Evolutionary conservation across 1,140 invertebrate genomes (phyloP), one percentile per base, ranked within the genome.

Genomic region (Ceratitis capitata): DNA sequence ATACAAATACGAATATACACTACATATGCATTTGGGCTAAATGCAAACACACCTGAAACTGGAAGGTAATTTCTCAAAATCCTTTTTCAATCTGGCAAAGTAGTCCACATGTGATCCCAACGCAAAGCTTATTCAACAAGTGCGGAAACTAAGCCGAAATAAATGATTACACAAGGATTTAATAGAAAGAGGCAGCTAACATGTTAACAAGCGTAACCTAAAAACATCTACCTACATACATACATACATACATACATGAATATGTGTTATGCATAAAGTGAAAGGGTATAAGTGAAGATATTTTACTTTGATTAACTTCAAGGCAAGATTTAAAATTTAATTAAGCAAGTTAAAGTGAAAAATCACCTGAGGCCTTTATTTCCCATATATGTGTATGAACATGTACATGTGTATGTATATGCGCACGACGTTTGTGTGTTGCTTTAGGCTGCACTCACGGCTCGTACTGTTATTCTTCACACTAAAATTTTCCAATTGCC

Each of bases 231-330:
- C 35, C 7, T 39, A 26, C 7, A 23, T 23, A 61, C 12, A 78
- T 19, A 45, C 9, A 3, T 10, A 78, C 39, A n/a, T 74, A 6
- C 35, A 42, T 23, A 42, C n/a, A 74, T n/a, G 5, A 2, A n/a
- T 69, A 39, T 39, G 32, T 74, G n/a, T 12, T 26, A 61, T 26
- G 12, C 56, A 26, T 29, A 29, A 26, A 12, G 5, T 56, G 32
- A 45, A 78, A 39, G 35, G 39, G 26, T 78, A 78, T 45, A 78
- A 26, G 42, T 78, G 32, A 78, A 78, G 69, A 78, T 42, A 78
- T 78, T 78, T 78, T 45, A 45, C 69, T 78, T 78, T 78, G 69
- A 78, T 78, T 78, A 45, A 78, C 69, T 78, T 45, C 39, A 45
- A 78, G 69, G 69, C 39, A 45, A 78, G 69, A 45, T 42, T 45